Evolutionary conservation across 2,113 vertebrate species (phyloP), one percentile per base, ranked within the genome.

Genomic region (Urocolius indicus): DNA sequence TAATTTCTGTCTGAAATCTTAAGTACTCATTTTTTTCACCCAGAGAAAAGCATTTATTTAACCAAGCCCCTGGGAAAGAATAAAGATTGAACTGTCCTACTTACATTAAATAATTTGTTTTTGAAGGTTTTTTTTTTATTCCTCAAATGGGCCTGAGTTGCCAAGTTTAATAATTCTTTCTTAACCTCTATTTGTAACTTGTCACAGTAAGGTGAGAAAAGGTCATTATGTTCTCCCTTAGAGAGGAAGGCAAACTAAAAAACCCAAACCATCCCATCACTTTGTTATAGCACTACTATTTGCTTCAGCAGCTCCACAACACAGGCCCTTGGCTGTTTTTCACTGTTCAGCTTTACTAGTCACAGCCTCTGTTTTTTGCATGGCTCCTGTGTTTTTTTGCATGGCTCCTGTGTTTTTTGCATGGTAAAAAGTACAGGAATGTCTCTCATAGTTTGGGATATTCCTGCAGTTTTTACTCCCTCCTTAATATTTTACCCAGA

Each of bases 11-110:
- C 67, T 43, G 41, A 61, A 54, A 51, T 74, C 65, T 36, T 36
- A 26, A 41, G 73, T 6, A 22, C 30, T 76, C 1, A 2, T 30
- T 65, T 77, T 75, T 83, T 52, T 84, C 48, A 77, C 36, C 30
- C n/a, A 54, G 59, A 81, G 63, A 74, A 89, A 89, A 67, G 18
- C 48, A 71, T 77, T 76, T 92, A 30, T 90, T 86, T 91, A 81
- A 55, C 69, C 26, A 84, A 84, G 26, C 12, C 41, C 10, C 51
- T 46, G 38, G 46, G 59, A 89, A 83, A 77, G 68, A 77, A 73
- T 41, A 76, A 84, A 94, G 36, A n/a, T 54, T 71, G 73, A 22
- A 46, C 27, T 74, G 72, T 78, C 79, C 62, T 92, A 34, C 67
- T 90, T 88, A 76, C 4, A 84, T 54, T 8, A 90, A 75, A 84